These are phyloP conservation scores for rat (Rattus norvegicus) DNA, from an alignment of 2,113 vertebrate species.

Conservation along the genomic window GRCr8 NC_086020.1:193696501-193697000, in stretches of 20 bases:
- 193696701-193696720: background rate
- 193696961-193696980: background rate
- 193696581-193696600: background rate
- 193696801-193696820: background rate
- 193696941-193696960: background rate
- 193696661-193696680: background rate
- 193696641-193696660: constrained; percentile 45
- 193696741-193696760: background rate
- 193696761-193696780: rapidly evolving
- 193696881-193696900: background rate
- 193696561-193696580: background rate
- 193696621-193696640: constrained; percentile 30
- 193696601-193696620: constrained; percentile 21
- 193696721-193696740: background rate
- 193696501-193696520: background rate
- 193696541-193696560: background rate
- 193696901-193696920: background rate
- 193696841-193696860: background rate
- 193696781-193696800: background rate
- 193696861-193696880: background rate
- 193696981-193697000: background rate
- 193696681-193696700: constrained; percentile 52
- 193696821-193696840: background rate
- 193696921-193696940: background rate
- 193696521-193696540: background rate